Conservation (phyloP, 2,888 invertebrate genomes). For the Neoitamus cyanurus region DNA sequence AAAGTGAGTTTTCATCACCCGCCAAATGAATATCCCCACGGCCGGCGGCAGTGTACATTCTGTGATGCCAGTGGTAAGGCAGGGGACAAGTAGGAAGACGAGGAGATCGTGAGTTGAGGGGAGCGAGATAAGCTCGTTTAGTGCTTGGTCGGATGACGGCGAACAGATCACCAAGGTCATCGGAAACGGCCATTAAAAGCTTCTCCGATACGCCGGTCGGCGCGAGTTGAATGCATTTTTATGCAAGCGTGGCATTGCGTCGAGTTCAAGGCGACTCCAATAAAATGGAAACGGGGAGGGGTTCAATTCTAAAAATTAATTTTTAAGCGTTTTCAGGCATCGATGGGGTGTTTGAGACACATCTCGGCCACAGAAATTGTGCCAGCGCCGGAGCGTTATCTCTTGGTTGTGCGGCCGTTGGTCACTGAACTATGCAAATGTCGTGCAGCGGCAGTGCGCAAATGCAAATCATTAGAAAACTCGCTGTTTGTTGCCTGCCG, state of each 20-base stretch:
- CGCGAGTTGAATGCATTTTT: constrained; percentile 38
- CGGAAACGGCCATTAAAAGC: constrained; percentile 44
- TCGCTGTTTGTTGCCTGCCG: not conserved
- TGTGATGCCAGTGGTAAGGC: not conserved
- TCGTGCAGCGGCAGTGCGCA: constrained; percentile 8
- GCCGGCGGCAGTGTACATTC: not conserved
- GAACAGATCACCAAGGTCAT: constrained; percentile 42
- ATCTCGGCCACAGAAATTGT: not conserved
- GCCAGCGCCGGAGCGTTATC: not conserved
- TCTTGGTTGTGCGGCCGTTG: not conserved
- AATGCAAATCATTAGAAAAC: constrained; percentile 31
- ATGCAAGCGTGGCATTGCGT: constrained; percentile 15
- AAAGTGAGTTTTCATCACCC: not conserved
- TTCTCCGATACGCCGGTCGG: not conserved
- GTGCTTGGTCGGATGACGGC: not conserved
- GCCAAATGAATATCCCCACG: not conserved
- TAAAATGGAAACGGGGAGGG: constrained; percentile 23
- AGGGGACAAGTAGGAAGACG: not conserved
- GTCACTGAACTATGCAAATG: constrained; percentile 44
- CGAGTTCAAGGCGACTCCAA: constrained; percentile 36
- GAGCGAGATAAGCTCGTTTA: constrained; percentile 18
- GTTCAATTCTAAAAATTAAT: too few species aligned
- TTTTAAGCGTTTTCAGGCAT: not conserved
- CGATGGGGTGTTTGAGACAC: not conserved
- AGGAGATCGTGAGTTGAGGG: not conserved